Evolutionary conservation across 2,888 invertebrate genomes (phyloP).

Genomic region (Tetragonisca angustula): DNA sequence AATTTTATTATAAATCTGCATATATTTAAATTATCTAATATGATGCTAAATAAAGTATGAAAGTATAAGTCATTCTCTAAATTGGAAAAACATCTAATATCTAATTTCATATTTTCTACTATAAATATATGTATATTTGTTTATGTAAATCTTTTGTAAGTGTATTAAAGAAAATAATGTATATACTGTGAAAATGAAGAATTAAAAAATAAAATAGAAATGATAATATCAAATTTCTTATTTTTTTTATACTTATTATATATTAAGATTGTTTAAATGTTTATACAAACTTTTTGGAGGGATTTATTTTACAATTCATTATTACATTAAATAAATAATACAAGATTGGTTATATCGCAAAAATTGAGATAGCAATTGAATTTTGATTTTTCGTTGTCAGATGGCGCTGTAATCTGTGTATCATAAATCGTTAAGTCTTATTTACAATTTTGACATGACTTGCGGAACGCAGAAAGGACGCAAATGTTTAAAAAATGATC

Average conservation of each 20-base stretch:
- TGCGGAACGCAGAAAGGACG: conserved; percentile 27
- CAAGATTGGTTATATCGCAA: neutral
- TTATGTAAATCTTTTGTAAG: conserved; percentile 9
- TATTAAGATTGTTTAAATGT: neutral
- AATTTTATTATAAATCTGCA: conserved; percentile 18
- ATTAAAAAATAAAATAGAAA: conserved; percentile 19
- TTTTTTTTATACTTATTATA: neutral
- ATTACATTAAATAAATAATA: conserved; percentile 28
- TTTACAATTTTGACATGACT: conserved; percentile 14
- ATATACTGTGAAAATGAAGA: conserved; percentile 14
- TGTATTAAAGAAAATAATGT: conserved; percentile 5
- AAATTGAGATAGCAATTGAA: neutral
- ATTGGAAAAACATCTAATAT: neutral
- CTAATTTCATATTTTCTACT: conserved; percentile 19
- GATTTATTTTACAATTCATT: neutral
- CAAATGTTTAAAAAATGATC: conserved; percentile 1
- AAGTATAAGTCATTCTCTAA: neutral
- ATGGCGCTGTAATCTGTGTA: neutral
- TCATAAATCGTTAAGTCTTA: conserved; percentile 9
- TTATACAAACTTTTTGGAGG: neutral
- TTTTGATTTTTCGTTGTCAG: neutral
- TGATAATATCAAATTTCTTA: neutral
- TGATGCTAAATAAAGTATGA: neutral
- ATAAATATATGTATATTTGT: conserved; percentile 32
- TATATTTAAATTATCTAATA: neutral